A percentile compares a stretch with the other conserved stretches of the same genome.
phyloP scores from a whole-genome alignment of 2,888 invertebrate genomes.

The Acronicta aceris region DNA sequence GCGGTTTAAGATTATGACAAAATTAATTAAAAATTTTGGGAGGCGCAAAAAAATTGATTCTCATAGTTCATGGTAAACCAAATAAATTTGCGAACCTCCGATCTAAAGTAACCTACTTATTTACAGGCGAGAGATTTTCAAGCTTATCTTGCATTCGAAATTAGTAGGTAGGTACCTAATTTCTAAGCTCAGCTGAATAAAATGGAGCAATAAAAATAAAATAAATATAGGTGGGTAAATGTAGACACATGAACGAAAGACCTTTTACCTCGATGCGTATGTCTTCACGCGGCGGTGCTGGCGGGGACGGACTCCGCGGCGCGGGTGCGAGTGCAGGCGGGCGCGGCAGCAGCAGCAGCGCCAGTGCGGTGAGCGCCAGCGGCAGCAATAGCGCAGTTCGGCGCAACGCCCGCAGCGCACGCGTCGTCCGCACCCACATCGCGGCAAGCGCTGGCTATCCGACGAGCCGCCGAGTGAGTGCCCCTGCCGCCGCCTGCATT shows the following conservation, averaged over 20 bases:
- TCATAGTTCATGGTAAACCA: too few species aligned
- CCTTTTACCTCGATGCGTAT: constrained; percentile 61
- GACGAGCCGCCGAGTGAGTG: constrained; percentile 31
- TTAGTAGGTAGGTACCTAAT: too few species aligned
- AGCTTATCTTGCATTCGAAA: too few species aligned
- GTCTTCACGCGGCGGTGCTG: constrained; percentile 63
- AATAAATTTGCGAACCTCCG: too few species aligned
- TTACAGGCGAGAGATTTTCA: too few species aligned
- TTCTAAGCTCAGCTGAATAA: too few species aligned
- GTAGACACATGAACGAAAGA: background rate
- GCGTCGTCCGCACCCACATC: constrained; percentile 83
- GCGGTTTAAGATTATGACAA: too few species aligned
- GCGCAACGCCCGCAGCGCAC: constrained; percentile 79
- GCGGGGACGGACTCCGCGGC: constrained; percentile 56
- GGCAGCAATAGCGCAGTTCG: constrained; percentile 85
- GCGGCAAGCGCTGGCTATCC: constrained; percentile 49
- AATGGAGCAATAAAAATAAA: too few species aligned
- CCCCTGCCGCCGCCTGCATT: constrained; percentile 48
- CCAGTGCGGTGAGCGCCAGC: constrained; percentile 85
- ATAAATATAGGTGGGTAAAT: too few species aligned
- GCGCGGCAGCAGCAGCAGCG: constrained; percentile 85
- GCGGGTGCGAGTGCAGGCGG: constrained; percentile 72
- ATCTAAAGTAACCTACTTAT: too few species aligned
- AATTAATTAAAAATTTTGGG: too few species aligned
- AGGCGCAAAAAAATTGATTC: too few species aligned